Conservation (phyloP, 2,888 invertebrate genomes). For the Siphonodentalium dalli region DNA sequence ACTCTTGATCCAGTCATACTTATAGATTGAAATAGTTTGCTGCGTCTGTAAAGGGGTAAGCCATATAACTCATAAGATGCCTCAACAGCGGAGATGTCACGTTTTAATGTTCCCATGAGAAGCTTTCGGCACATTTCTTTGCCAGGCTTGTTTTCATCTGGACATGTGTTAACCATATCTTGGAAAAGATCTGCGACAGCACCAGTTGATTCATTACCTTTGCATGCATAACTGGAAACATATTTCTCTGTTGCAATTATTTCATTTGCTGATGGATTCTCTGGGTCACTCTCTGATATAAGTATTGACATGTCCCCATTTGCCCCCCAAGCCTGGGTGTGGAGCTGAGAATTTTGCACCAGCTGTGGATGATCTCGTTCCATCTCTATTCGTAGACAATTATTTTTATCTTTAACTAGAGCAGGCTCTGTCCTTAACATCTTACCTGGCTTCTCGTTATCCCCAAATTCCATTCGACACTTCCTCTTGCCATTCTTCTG, state of each 20-base stretch:
- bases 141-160: too few relatives aligned
- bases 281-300: slow-evolving; percentile 30
- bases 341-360: slow-evolving; percentile 33
- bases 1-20: too few relatives aligned
- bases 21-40: slow-evolving; percentile 29
- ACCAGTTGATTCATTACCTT: slow-evolving; percentile 35
- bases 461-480: slow-evolving; percentile 35
- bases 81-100: slow-evolving; percentile 33
- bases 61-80: slow-evolving; percentile 29
- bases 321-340: slow-evolving; percentile 37
- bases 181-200: slow-evolving; percentile 29
- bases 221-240: slow-evolving; percentile 32
- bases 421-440: slow-evolving; percentile 11
- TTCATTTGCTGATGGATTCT: slow-evolving; percentile 35
- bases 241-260: slow-evolving; percentile 31
- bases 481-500: slow-evolving; percentile 1
- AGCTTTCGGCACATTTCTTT: slow-evolving; percentile 27
- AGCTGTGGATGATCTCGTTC: slow-evolving; percentile 32
- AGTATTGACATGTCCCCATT: slow-evolving; percentile 38
- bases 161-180: slow-evolving; percentile 20
- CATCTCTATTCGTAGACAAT: slow-evolving; percentile 35
- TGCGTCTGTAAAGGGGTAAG: slow-evolving; percentile 24
- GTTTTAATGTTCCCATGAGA: slow-evolving; percentile 29
- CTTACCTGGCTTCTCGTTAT: slow-evolving; percentile 8
- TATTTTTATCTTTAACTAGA: slow-evolving; percentile 33